Evolutionary conservation across 2,113 vertebrate species (phyloP).

Genomic region (Saguinus imperator): DNA sequence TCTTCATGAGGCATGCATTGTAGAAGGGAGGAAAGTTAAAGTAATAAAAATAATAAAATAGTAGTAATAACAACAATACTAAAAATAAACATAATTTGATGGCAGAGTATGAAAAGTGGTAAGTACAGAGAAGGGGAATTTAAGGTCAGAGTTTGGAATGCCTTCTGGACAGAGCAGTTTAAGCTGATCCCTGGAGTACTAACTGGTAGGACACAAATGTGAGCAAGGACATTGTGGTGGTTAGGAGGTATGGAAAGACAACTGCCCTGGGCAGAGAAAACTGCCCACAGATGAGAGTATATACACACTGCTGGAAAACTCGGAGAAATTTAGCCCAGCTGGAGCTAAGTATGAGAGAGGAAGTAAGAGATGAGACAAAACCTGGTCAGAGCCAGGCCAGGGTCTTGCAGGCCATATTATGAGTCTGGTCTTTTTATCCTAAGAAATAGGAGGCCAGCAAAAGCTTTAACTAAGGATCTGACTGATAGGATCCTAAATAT

Average conservation of each 20-base stretch:
- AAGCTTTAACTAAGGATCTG: background rate
- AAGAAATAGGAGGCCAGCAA: background rate
- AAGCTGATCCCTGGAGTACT: background rate
- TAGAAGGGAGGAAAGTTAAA: background rate
- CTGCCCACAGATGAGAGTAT: no score
- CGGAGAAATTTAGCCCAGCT: background rate
- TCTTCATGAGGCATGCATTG: background rate
- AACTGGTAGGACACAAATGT: background rate
- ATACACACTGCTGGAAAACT: background rate
- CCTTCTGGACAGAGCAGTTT: background rate
- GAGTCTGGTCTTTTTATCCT: background rate
- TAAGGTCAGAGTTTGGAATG: background rate
- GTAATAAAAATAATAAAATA: background rate
- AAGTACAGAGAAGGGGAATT: background rate
- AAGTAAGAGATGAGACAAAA: background rate
- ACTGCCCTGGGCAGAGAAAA: background rate
- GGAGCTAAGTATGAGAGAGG: background rate
- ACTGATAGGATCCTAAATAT: background rate
- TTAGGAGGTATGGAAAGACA: background rate
- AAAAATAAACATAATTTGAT: background rate
- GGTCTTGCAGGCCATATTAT: background rate
- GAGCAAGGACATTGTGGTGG: rapidly evolving
- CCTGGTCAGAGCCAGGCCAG: rapidly evolving
- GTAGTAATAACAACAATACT: background rate
- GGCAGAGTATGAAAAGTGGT: background rate